These are phyloP conservation scores for Ptiloglossa arizonensis DNA, from an alignment of 1,140 invertebrate species.

Conservation along the genomic window DNA sequence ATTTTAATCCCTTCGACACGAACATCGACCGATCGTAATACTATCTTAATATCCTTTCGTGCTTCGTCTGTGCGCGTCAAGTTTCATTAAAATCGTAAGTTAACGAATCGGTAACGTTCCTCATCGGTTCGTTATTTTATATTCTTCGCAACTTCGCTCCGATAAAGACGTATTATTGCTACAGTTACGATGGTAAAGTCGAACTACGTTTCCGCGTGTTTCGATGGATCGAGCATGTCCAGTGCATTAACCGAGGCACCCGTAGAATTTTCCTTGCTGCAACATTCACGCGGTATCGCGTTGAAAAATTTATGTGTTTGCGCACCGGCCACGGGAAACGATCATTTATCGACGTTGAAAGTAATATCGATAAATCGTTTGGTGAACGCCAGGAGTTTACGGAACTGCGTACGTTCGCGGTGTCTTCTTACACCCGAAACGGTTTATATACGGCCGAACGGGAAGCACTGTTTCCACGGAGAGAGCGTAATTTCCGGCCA, in stretches of 20 bases:
- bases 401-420: constrained; percentile 20
- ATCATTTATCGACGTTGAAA: background rate
- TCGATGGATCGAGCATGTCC: background rate
- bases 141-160: no score
- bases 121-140: no score
- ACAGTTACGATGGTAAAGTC: background rate
- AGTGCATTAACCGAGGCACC: background rate
- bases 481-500: constrained; percentile 71
- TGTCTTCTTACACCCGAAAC: constrained; percentile 26
- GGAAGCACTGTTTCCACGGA: constrained; percentile 54
- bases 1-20: no score
- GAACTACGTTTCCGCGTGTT: background rate
- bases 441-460: constrained; percentile 60
- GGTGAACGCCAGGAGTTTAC: constrained; percentile 17
- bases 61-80: no score
- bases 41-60: no score
- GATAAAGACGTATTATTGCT: no score
- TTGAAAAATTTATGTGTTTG: constrained; percentile 24
- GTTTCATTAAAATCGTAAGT: no score
- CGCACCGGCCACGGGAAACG: background rate
- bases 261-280: background rate
- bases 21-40: no score
- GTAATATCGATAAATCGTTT: constrained; percentile 34
- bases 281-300: background rate
- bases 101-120: no score